Evolutionary conservation across 2,113 vertebrate genomes (phyloP).

Genomic region (Setophaga coronata): DNA sequence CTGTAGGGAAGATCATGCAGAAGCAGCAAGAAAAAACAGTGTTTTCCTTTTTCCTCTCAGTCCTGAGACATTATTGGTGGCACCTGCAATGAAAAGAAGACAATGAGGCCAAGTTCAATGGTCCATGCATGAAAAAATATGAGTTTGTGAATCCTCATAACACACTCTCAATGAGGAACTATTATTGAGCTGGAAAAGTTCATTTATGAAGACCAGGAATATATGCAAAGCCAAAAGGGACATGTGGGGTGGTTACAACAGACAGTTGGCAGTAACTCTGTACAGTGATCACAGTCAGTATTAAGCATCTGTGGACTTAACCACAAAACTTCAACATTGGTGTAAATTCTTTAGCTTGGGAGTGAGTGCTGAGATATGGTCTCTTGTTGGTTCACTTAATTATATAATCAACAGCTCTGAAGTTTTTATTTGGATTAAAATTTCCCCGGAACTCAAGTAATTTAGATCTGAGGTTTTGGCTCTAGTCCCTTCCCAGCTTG

Average conservation of each 20-base stretch:
- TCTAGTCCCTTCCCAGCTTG: conserved; percentile 32
- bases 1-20: not conserved
- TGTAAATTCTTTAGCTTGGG: not conserved
- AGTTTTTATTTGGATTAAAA: conserved; percentile 45
- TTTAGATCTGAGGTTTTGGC: conserved; percentile 45
- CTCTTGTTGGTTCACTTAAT: conserved; percentile 13
- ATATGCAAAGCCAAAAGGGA: not conserved
- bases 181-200: not conserved
- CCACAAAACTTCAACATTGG: not conserved
- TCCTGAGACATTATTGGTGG: not conserved
- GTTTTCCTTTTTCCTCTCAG: not conserved
- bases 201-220: not conserved
- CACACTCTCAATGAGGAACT: not conserved
- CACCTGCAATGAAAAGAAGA: not conserved
- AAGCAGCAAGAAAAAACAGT: not conserved
- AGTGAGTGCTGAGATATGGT: not conserved
- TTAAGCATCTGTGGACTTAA: not conserved
- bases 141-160: not conserved
- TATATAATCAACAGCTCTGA: conserved; percentile 4
- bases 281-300: not conserved
- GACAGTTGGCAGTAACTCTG: not conserved
- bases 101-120: not conserved
- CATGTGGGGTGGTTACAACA: not conserved
- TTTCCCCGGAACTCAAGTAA: conserved; percentile 39
- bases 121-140: not conserved